Conservation (phyloP, 2,113 vertebrate species). For the Amblyornis subalaris region DNA sequence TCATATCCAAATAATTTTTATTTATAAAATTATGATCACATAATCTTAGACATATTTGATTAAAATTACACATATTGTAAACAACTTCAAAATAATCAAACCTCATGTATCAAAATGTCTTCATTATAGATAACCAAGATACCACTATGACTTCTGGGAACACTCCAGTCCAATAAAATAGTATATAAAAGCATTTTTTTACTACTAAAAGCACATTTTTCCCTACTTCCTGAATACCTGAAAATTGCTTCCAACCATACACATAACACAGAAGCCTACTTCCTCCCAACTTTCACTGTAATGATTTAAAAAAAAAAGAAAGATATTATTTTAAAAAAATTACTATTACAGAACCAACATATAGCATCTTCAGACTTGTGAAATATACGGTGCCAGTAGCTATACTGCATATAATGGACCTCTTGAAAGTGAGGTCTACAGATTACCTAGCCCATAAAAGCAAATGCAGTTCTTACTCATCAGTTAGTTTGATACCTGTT, state of each 20-base stretch:
- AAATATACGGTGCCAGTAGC: not conserved
- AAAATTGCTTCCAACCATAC: not conserved
- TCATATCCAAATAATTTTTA: not conserved
- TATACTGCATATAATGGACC: not conserved
- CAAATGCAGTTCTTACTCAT: not conserved
- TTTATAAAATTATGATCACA: not conserved
- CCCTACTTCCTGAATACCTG: not conserved
- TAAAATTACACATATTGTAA: not conserved
- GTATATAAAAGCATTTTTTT: not conserved
- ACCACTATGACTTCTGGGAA: not conserved
- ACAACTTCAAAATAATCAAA: not conserved
- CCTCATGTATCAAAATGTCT: not conserved
- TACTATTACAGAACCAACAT: not conserved
- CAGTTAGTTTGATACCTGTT: not conserved
- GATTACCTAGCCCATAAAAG: not conserved
- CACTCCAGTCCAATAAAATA: not conserved
- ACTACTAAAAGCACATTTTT: not conserved
- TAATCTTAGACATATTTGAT: not conserved
- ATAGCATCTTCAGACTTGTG: not conserved
- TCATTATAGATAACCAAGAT: not conserved
- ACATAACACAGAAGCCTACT: not conserved
- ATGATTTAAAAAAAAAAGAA: not conserved
- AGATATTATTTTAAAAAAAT: too few relatives aligned
- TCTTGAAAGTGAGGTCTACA: not conserved
- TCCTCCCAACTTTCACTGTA: not conserved